Conservation (phyloP, 2,888 invertebrate genomes). For the Ditula angustiorana region DNA sequence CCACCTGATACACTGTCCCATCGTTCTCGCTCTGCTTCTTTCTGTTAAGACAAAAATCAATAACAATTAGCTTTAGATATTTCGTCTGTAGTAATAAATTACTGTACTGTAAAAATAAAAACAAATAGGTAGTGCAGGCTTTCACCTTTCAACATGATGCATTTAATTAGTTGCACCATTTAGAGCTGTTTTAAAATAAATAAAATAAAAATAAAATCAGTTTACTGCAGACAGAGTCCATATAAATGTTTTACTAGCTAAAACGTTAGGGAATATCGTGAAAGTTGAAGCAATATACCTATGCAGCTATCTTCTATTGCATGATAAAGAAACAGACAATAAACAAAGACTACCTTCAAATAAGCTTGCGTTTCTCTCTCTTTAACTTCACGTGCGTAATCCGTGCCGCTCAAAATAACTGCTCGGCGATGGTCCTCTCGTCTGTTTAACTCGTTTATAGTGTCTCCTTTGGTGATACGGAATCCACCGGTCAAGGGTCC, state of each 20-base stretch:
- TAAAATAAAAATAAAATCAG: too few relatives aligned
- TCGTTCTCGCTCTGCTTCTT: slow-evolving; percentile 59
- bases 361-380: slow-evolving; percentile 65
- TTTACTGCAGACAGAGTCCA: too few relatives aligned
- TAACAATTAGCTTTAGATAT: not conserved
- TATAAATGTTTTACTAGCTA: too few relatives aligned
- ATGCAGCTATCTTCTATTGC: too few relatives aligned
- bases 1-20: slow-evolving; percentile 63
- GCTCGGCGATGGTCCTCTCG: slow-evolving; percentile 68
- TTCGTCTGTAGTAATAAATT: not conserved
- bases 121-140: too few relatives aligned
- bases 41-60: slow-evolving; percentile 49
- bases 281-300: too few relatives aligned
- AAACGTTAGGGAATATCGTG: too few relatives aligned
- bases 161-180: too few relatives aligned
- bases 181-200: too few relatives aligned
- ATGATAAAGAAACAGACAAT: not conserved
- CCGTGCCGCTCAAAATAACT: slow-evolving; percentile 62
- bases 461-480: slow-evolving; percentile 64
- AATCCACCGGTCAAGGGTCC: slow-evolving; percentile 70
- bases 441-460: slow-evolving; percentile 58
- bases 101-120: too few relatives aligned
- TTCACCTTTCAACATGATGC: too few relatives aligned
- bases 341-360: slow-evolving; percentile 58
- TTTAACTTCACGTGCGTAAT: slow-evolving; percentile 68